A percentile compares a stretch with the other conserved stretches of the same genome.
Evolutionary conservation across 2,888 invertebrate species (phyloP).

Genomic region (Tetranychus truncatus): DNA sequence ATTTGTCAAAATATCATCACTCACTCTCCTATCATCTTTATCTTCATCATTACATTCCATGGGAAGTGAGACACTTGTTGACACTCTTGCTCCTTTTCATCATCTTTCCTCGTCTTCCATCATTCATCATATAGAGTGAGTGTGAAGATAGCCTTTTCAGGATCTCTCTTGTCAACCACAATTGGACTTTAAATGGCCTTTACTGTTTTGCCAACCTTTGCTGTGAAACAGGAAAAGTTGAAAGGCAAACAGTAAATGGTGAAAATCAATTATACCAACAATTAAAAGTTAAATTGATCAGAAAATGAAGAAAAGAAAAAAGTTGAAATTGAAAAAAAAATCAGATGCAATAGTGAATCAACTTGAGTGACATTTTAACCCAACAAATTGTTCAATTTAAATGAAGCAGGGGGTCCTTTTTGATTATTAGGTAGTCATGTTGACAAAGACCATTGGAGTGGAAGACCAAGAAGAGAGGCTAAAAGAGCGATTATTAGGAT

Average conservation of each 20-base stretch:
- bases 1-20: background rate
- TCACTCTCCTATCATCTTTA: background rate
- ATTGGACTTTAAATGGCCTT: too few species aligned
- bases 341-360: background rate
- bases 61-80: constrained; percentile 1
- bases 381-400: too few species aligned
- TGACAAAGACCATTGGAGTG: background rate
- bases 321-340: background rate
- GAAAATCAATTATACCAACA: too few species aligned
- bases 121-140: background rate
- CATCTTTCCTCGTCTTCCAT: background rate
- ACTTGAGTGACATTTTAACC: background rate
- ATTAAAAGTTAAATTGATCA: background rate
- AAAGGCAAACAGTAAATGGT: too few species aligned
- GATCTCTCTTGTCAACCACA: too few species aligned
- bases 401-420: too few species aligned
- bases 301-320: background rate
- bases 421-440: too few species aligned
- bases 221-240: too few species aligned
- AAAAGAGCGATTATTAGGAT: background rate
- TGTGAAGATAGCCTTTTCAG: background rate
- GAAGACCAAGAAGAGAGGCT: background rate
- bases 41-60: background rate
- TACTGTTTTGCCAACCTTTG: too few species aligned
- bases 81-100: background rate